These are phyloP conservation scores for Eremophila alpestris DNA, from an alignment of 2,797 vertebrate genomes.

Conservation along the genomic window DNA sequence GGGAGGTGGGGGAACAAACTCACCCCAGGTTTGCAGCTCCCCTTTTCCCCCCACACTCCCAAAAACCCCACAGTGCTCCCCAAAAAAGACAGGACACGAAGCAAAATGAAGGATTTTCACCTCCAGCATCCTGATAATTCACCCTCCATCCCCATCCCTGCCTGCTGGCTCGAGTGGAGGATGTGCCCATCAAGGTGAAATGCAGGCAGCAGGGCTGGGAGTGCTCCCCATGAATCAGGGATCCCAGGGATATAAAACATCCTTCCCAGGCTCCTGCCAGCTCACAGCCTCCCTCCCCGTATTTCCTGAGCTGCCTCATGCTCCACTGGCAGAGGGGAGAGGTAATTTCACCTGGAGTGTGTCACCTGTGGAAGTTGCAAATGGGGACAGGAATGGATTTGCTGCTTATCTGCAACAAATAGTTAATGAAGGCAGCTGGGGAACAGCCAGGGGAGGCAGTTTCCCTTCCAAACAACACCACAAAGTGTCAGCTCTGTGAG, in stretches of 20 bases:
- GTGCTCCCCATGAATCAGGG: neutral
- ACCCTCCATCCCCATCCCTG: rapidly evolving
- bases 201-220: neutral
- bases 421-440: neutral
- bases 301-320: neutral
- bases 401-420: conserved; percentile 8
- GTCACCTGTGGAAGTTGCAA: neutral
- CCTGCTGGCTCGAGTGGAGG: neutral
- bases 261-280: neutral
- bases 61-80: neutral
- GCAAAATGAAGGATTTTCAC: neutral
- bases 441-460: neutral
- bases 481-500: neutral
- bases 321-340: neutral
- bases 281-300: neutral
- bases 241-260: neutral
- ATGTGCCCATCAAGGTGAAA: neutral
- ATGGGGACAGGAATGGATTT: neutral
- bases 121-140: neutral
- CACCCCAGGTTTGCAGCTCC: neutral
- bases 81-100: neutral
- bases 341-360: neutral
- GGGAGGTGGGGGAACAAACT: neutral
- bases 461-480: neutral
- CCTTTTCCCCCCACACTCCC: neutral